Base-by-base conservation (phyloP, 1,140 invertebrate genomes). In the Ceratoteleas bidentatus region DNA sequence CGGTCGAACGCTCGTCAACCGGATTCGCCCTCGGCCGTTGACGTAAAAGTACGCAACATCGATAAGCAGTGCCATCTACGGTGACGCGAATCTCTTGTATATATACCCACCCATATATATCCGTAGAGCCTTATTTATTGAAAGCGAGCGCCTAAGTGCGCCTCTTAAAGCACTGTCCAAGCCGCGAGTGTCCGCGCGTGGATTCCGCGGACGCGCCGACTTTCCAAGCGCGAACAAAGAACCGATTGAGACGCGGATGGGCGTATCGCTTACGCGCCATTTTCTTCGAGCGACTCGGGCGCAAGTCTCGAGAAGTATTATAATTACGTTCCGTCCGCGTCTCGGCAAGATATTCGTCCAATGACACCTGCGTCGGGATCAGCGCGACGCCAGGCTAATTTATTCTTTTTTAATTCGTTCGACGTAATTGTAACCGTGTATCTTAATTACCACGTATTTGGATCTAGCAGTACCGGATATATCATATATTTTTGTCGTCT, bases 401-500 rank as follows among this genome's bases (percentile, higher is more conserved):
- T 79, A 73, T 73, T 80, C 16, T 47, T 73, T 80, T 50, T 61
- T 62, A 70, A 72, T 60, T 40, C 8, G 4, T 43, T 49, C 24
- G 33, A 57, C n/a, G 2, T 64, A 57, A 57, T 57, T 56, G 36
- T 68, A 47, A 6, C 40, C 40, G 40, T 43, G n/a, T 36, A 36
- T 62, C 10, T 62, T 62, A 50, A 50, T 62, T n/a, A 24, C 32
- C 7, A 24, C 16, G 15, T 82, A 24, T 24, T 24, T 24, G 24
- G 24, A 24, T 24, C 4, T 24, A 24, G 24, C 24, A 24, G 24
- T 70, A 70, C 70, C 56, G 43, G n/a, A 72, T 68, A 78, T 81
- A 24, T 24, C 24, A 4, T 75, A 79, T 78, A 83, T 82, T 82
- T 83, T 74, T 83, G 70, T 83, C 81, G 68, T 82, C 68, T 74